Base-by-base conservation (phyloP, 2,113 vertebrate genomes). In the Hemiprocne comata region DNA sequence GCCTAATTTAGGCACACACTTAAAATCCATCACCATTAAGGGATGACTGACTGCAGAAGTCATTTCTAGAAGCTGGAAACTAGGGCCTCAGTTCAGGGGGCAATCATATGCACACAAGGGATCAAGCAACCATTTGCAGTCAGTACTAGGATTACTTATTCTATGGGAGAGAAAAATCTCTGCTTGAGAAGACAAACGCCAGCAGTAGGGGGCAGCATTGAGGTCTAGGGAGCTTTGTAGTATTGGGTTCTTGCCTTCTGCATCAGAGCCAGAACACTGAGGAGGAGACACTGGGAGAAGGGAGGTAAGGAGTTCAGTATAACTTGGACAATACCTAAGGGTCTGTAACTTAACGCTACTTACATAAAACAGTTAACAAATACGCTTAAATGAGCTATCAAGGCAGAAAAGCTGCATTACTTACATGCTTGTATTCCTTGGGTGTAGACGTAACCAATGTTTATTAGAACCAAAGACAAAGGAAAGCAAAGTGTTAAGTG, bases 71-170 rank as follows among this genome's bases (percentile, higher is more conserved):
- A 72, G 12, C 25, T 23, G 46, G 48, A 73, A 76, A 46, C 23
- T 8, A 33, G 21, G 8, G 18, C 36, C 54, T 79, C 24, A 24
- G 17, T 34, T 23, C 26, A 11, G 6, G 9, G 50, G 12, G 23
- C 13, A n/a, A 13, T 20, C 19, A 31, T 0, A 42, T 1, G 29
- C 11, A 36, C 12, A 44, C 5, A 17, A 57, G 4, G 7, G 20
- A 34, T 65, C 38, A 46, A 31, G 19, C 11, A 44, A 57, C 6
- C 1, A 5, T 21, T 11, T 75, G 13, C 36, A 62, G 8, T 8
- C 77, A 53, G 10, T 7, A 11, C 64, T n/a, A 11, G 55, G 54
- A 54, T 85, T 34, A 8, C 17, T 55, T 67, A 33, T 18, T 19
- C 31, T 24, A 25, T 5, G 2, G 42, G n/a, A 81, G 12, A 54